Evolutionary conservation across 2,888 invertebrate species (phyloP).

Genomic region (Cataglyphis albicans): DNA sequence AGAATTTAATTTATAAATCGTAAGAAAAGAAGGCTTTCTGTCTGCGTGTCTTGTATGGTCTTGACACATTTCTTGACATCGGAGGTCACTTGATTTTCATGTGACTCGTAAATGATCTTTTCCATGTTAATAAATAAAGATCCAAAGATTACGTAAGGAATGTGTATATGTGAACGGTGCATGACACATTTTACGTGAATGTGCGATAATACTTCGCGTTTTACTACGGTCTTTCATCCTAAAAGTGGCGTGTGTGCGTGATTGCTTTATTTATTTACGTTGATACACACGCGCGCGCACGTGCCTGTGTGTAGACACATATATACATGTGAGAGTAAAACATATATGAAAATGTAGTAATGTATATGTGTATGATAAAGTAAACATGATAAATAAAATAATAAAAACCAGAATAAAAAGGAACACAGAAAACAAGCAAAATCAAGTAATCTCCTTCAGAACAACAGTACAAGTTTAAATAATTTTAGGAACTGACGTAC

Average conservation of each 20-base stretch:
- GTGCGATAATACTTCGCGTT: conserved; percentile 46
- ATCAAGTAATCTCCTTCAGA: conserved; percentile 82
- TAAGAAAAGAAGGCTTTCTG: conserved; percentile 44
- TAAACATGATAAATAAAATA: background rate
- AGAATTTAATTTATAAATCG: conserved; percentile 36
- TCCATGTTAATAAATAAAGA: background rate
- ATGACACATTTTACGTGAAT: conserved; percentile 49
- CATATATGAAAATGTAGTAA: conserved; percentile 30
- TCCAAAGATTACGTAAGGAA: conserved; percentile 28
- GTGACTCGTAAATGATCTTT: conserved; percentile 33
- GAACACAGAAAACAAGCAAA: conserved; percentile 80
- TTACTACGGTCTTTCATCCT: conserved; percentile 45
- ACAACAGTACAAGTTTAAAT: conserved; percentile 49
- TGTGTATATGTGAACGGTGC: conserved; percentile 34
- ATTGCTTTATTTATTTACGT: conserved; percentile 42
- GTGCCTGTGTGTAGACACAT: background rate
- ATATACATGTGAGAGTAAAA: background rate
- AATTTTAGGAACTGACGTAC: conserved; percentile 36
- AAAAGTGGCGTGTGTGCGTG: conserved; percentile 39
- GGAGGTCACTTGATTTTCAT: conserved; percentile 75
- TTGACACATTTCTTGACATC: conserved; percentile 41
- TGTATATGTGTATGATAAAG: conserved; percentile 45
- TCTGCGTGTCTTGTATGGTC: conserved; percentile 53
- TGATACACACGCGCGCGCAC: conserved; percentile 43
- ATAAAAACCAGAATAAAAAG: conserved; percentile 58